phyloP scores from a whole-genome alignment of 2,888 invertebrate genomes.

The Meloe dianella region DNA sequence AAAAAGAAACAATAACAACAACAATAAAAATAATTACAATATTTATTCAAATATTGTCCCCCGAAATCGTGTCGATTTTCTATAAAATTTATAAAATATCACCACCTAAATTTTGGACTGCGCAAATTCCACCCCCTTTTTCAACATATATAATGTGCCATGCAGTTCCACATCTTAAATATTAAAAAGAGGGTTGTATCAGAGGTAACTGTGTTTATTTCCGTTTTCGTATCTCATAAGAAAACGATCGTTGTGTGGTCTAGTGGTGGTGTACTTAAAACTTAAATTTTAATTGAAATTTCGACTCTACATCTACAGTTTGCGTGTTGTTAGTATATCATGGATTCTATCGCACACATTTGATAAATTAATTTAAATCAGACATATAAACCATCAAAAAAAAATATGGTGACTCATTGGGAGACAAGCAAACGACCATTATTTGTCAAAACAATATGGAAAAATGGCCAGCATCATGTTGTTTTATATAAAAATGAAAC shows the following conservation, averaged over 20 bases:
- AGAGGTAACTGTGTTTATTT: constrained; percentile 43
- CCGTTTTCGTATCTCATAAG: constrained; percentile 36
- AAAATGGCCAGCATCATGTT: constrained; percentile 72
- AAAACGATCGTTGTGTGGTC: constrained; percentile 41
- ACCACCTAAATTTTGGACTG: constrained; percentile 11
- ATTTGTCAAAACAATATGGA: constrained; percentile 69
- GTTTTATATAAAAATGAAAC: constrained; percentile 69
- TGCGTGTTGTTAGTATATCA: constrained; percentile 35
- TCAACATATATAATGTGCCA: constrained; percentile 20
- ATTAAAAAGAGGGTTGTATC: constrained; percentile 36
- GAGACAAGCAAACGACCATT: constrained; percentile 65
- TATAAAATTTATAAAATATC: neutral
- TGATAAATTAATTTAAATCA: neutral
- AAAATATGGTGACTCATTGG: constrained; percentile 62
- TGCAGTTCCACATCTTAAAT: constrained; percentile 29
- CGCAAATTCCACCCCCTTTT: constrained; percentile 23
- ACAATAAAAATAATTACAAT: neutral
- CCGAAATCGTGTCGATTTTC: neutral
- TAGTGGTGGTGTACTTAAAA: constrained; percentile 44
- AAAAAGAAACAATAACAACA: neutral
- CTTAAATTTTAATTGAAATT: neutral
- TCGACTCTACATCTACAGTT: constrained; percentile 21
- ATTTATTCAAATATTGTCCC: neutral
- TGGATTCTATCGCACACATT: constrained; percentile 12
- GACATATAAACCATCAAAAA: constrained; percentile 20